Base-by-base conservation (phyloP, 2,888 invertebrate genomes). In the Rugalucina vietnamica region DNA sequence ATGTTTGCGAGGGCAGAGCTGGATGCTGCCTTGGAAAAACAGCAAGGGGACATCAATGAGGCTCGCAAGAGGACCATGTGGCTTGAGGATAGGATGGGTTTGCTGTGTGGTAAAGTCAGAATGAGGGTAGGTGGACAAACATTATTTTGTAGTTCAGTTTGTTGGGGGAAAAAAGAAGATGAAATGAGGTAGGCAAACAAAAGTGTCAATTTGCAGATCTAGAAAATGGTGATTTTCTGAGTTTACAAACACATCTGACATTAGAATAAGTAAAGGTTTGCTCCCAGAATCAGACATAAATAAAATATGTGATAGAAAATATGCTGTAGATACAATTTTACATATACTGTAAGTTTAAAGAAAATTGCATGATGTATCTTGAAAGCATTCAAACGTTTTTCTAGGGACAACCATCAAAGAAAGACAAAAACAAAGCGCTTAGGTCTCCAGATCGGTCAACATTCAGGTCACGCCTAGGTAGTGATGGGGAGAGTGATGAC, bases 61-160 rank as follows among this genome's bases (percentile, higher is more conserved):
- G 91, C 93, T 27, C 86, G 94, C 34, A 94, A 94, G 84, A 82
- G 94, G 69, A 93, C 94, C 5, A 92, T 91, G 81, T 94, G 94
- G 94, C 79, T 94, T 32, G 94, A 94, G 81, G 93, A 93, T 74
- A 90, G 92, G 43, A 93, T 94, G 92, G 93, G 93, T 29, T 79
- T 89, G 34, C 85, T 93, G 5, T 91, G 91, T 90, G 91, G 91
- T n/a, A 91, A 90, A 81, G 89, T 90, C 57, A 83, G 90, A 32
- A 80, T 90, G 0, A 85, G 90, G 89, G 93, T 92, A 88, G 77
- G 82, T 65, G 29, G 10, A n/a, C n/a, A n/a, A n/a, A n/a, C n/a
- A n/a, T n/a, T n/a, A n/a, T n/a, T n/a, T n/a, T n/a, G n/a, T n/a
- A n/a, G n/a, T n/a, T n/a, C n/a, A n/a, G n/a, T n/a, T n/a, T n/a